Evolutionary conservation across 35 echinoderm and acorn worm genomes (phyloP).

Genomic region (Hemicentrotus pulcherrimus): DNA sequence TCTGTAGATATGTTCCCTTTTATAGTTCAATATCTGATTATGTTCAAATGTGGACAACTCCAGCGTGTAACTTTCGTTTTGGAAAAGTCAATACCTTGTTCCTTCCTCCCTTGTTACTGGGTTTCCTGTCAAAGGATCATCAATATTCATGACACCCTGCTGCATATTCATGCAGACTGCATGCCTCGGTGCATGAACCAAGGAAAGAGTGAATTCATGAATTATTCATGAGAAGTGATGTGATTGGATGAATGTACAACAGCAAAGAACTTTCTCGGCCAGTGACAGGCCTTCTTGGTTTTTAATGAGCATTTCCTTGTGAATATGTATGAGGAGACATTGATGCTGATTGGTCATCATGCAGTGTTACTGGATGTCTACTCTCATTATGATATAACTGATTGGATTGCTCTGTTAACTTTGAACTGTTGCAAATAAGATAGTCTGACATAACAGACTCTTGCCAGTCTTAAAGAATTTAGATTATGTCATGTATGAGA

Average conservation of each 20-base stretch:
- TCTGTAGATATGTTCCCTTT: background rate
- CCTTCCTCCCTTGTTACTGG: background rate
- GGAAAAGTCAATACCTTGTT: background rate
- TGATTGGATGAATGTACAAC: background rate
- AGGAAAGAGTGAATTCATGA: background rate
- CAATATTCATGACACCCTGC: background rate
- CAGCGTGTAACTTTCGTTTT: constrained; percentile 8
- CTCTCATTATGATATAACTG: background rate
- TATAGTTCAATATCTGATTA: background rate
- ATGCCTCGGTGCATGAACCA: background rate
- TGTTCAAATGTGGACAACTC: background rate
- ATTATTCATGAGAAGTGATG: background rate
- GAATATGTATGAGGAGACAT: background rate
- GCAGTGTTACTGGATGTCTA: too few relatives aligned
- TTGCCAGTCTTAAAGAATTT: background rate
- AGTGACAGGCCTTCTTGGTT: background rate
- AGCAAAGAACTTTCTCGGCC: background rate
- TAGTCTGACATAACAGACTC: background rate
- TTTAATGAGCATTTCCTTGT: background rate
- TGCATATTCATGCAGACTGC: background rate
- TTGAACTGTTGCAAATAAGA: background rate
- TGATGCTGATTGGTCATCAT: background rate
- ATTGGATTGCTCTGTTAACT: background rate
- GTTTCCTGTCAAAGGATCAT: background rate
- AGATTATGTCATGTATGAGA: background rate